Evolutionary conservation across 2,113 vertebrate genomes (phyloP).

Genomic region (Steatornis caripensis): DNA sequence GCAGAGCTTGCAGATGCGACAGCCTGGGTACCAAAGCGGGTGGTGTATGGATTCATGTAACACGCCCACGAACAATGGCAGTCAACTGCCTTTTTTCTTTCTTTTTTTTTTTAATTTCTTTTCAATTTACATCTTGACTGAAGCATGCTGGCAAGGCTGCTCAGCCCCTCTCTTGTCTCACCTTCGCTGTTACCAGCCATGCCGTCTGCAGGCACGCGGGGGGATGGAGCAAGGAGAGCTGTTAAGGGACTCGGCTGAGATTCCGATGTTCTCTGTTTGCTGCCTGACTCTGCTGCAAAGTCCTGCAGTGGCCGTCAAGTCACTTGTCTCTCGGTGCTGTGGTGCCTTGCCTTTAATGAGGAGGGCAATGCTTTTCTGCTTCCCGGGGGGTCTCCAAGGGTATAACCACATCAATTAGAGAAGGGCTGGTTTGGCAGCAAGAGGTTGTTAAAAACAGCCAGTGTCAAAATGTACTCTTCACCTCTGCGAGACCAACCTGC

Average conservation of each 20-base stretch:
- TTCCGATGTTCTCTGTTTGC: rapidly evolving
- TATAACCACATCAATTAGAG: rapidly evolving
- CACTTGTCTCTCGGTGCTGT: background rate
- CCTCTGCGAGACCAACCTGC: background rate
- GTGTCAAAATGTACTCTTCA: background rate
- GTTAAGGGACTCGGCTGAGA: background rate
- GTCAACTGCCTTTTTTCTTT: background rate
- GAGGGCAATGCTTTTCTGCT: background rate
- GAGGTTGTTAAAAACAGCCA: background rate
- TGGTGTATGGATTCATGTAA: background rate
- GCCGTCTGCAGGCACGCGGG: background rate
- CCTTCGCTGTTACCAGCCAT: background rate
- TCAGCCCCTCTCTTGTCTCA: background rate
- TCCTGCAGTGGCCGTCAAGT: background rate
- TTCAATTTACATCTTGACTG: background rate
- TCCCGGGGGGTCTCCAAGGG: rapidly evolving
- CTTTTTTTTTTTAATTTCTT: rapidly evolving
- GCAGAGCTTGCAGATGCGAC: constrained; percentile 62
- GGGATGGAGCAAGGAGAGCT: background rate
- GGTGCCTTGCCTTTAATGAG: background rate
- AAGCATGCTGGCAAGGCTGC: background rate
- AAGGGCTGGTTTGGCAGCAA: background rate
- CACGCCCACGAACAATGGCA: background rate
- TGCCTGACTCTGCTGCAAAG: background rate
- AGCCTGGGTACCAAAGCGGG: constrained; percentile 12